Percentiles rank a stretch among this genome's conserved stretches.
Conservation (phyloP, 2,113 vertebrate species). For the Myrmophylax atrothorax region DNA sequence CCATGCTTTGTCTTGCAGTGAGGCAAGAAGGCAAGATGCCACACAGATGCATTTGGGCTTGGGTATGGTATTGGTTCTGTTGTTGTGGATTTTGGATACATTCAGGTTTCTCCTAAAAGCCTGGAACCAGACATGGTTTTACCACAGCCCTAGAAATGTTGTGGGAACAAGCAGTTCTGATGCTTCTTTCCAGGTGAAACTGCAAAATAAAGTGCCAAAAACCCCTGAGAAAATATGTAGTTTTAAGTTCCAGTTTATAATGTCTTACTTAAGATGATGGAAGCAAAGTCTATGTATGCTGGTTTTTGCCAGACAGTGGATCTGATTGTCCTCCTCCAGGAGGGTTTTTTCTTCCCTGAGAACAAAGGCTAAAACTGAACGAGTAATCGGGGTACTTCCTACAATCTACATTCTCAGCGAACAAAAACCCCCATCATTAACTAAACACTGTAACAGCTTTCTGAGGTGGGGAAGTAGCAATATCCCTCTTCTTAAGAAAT, state of each 20-base stretch:
- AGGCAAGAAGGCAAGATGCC: background rate
- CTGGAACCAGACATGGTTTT: background rate
- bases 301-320: background rate
- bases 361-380: background rate
- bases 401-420: background rate
- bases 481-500: background rate
- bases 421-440: background rate
- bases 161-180: background rate
- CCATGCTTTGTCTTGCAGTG: background rate
- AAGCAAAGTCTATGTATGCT: background rate
- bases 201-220: background rate
- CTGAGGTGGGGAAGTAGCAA: slow-evolving; percentile 19
- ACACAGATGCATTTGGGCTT: background rate
- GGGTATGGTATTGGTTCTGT: background rate
- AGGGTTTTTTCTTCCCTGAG: background rate
- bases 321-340: background rate
- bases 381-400: background rate
- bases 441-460: background rate
- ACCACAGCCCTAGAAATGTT: background rate
- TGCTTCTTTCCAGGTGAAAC: background rate
- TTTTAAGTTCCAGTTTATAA: background rate
- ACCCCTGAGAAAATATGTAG: background rate
- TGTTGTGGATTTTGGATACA: rapidly evolving
- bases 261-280: background rate
- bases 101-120: background rate